Evolutionary conservation across 2,113 vertebrate species (phyloP).

Genomic region (Pseudorasbora parva): DNA sequence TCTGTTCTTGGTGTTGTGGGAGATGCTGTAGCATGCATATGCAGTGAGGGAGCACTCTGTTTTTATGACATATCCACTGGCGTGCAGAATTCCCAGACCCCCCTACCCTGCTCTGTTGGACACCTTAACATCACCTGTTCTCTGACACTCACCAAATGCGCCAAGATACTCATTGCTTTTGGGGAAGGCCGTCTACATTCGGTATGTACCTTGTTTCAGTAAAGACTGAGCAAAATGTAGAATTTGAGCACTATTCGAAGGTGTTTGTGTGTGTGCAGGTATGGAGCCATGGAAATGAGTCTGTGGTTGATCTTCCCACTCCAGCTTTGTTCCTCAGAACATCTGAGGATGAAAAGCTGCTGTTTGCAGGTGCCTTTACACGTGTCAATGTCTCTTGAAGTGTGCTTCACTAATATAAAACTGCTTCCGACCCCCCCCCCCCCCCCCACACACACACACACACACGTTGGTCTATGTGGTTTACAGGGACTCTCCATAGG

Average conservation of each 20-base stretch:
- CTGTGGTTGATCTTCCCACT: constrained; percentile 70
- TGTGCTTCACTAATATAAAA: not conserved
- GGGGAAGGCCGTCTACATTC: constrained; percentile 69
- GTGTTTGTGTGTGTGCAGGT: constrained; percentile 67
- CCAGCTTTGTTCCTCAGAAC: constrained; percentile 69
- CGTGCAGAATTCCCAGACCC: constrained; percentile 49
- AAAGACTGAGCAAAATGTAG: not conserved
- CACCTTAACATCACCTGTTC: constrained; percentile 58
- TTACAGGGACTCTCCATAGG: too few species aligned
- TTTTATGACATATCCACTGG: constrained; percentile 60
- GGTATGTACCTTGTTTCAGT: constrained; percentile 62
- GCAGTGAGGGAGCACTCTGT: constrained; percentile 60
- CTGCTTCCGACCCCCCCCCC: too few species aligned
- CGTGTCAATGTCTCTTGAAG: not conserved
- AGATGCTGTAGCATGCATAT: constrained; percentile 65
- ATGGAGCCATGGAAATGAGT: constrained; percentile 60
- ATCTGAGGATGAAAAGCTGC: constrained; percentile 77
- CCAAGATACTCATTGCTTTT: constrained; percentile 72
- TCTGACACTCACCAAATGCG: constrained; percentile 60
- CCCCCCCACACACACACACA: too few species aligned
- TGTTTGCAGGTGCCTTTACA: constrained; percentile 76
- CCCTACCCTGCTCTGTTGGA: constrained; percentile 40
- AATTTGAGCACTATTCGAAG: not conserved
- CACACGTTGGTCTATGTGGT: too few species aligned
- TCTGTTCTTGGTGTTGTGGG: constrained; percentile 65